Evolutionary conservation across 2,888 invertebrate genomes (phyloP).

Genomic region (Hydrotaea cyrtoneurina): DNA sequence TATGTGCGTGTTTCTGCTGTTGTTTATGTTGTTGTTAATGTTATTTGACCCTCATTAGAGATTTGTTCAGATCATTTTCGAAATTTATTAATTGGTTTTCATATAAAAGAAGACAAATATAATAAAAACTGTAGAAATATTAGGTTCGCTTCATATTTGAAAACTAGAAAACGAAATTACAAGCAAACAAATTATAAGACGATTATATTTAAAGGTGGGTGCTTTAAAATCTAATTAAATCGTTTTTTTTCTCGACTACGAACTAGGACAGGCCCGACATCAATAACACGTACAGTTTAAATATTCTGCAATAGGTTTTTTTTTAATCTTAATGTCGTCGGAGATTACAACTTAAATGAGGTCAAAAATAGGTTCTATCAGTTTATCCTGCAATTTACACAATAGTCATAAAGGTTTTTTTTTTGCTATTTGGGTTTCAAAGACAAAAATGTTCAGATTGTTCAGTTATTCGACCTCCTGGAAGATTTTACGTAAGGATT

Average conservation of each 20-base stretch:
- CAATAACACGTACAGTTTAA: background rate
- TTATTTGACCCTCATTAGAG: slow-evolving; percentile 75
- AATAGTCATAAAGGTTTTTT: no score
- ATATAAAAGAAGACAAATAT: slow-evolving; percentile 24
- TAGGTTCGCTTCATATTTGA: slow-evolving; percentile 69
- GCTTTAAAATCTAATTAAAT: slow-evolving; percentile 57
- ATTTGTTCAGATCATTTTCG: slow-evolving; percentile 65
- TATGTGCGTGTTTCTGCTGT: background rate
- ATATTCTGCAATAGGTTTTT: no score
- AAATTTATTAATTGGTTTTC: slow-evolving; percentile 68
- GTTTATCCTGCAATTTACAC: no score
- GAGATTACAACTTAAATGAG: no score
- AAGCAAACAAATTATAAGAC: slow-evolving; percentile 68
- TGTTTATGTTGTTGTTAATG: slow-evolving; percentile 51
- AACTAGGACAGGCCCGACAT: background rate
- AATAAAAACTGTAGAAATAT: slow-evolving; percentile 57
- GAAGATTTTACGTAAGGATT: no score
- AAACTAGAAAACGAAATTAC: slow-evolving; percentile 64
- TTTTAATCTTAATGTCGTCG: no score
- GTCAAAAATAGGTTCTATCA: no score
- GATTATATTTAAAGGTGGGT: slow-evolving; percentile 59
- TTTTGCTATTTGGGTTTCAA: no score
- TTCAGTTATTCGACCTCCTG: no score
- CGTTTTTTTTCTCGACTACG: background rate
- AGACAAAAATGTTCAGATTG: no score